These are phyloP conservation scores for Tapera naevia DNA, from an alignment of 2,797 vertebrate genomes.

Conservation along the genomic window DNA sequence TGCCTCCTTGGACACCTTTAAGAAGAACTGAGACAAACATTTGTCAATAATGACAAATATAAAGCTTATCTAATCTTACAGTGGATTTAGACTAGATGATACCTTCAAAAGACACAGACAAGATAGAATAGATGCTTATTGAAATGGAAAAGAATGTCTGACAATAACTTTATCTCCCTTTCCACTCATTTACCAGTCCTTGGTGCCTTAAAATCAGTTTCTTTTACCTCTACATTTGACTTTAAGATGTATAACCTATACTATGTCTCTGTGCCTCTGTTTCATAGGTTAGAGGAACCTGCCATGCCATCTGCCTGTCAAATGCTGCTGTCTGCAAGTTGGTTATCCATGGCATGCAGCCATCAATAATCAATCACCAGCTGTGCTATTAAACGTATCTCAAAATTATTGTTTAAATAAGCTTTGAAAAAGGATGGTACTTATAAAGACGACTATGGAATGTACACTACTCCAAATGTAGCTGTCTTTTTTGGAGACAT, in stretches of 20 bases:
- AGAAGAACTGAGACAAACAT: neutral
- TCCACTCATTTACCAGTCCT: neutral
- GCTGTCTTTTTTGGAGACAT: neutral
- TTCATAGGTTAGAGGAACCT: neutral
- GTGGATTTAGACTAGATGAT: neutral
- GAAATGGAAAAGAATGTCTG: neutral
- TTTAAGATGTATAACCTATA: neutral
- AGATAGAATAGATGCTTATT: neutral
- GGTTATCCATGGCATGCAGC: neutral
- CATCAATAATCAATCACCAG: neutral
- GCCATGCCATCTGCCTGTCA: neutral
- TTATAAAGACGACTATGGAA: neutral
- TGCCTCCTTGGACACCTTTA: neutral
- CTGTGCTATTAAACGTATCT: neutral
- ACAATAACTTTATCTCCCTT: neutral
- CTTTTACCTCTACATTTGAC: neutral
- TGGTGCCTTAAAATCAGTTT: neutral
- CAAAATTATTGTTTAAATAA: neutral
- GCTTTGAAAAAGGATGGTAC: neutral
- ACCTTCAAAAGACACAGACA: neutral
- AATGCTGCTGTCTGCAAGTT: neutral
- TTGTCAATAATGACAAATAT: neutral
- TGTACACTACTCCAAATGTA: neutral
- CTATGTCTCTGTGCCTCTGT: neutral
- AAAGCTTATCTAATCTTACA: neutral